phyloP scores from a whole-genome alignment of 2,888 invertebrate genomes.

The Anthophora plumipes region DNA sequence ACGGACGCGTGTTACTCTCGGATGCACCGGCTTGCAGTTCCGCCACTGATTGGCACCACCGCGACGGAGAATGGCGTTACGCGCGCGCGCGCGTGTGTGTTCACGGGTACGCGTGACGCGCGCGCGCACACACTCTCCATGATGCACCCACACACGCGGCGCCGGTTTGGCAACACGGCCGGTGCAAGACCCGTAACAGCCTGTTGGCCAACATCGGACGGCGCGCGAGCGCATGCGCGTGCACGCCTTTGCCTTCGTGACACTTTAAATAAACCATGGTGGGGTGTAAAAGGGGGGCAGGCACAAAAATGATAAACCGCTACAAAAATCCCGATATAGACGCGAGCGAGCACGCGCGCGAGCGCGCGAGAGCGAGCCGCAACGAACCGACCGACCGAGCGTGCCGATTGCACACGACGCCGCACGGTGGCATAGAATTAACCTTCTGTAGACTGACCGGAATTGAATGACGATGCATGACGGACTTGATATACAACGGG shows the following conservation, averaged over 20 bases:
- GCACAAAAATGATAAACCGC: conserved; percentile 72
- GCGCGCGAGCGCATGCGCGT: conserved; percentile 62
- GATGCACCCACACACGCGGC: conserved; percentile 18
- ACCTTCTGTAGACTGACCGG: conserved; percentile 43
- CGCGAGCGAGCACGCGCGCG: conserved; percentile 54
- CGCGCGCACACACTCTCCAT: neutral
- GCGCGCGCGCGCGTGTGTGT: neutral
- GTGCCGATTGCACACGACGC: conserved; percentile 44
- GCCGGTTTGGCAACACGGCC: conserved; percentile 72
- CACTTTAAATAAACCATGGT: conserved; percentile 74
- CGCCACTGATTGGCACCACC: conserved; percentile 69
- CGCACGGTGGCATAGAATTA: conserved; percentile 44
- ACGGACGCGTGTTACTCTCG: conserved; percentile 54
- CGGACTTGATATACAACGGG: conserved; percentile 17
- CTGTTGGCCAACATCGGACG: conserved; percentile 72
- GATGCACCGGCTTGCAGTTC: conserved; percentile 71
- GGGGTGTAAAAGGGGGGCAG: conserved; percentile 66
- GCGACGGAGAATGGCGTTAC: conserved; percentile 63
- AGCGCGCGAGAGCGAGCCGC: conserved; percentile 45
- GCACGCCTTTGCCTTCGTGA: conserved; percentile 70
- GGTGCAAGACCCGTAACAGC: conserved; percentile 73
- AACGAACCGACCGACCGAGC: conserved; percentile 8
- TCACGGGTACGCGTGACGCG: neutral
- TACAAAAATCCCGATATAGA: conserved; percentile 72
- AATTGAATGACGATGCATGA: conserved; percentile 45